Conservation (phyloP, 2,888 invertebrate genomes). For the Ochropleura plecta region DNA sequence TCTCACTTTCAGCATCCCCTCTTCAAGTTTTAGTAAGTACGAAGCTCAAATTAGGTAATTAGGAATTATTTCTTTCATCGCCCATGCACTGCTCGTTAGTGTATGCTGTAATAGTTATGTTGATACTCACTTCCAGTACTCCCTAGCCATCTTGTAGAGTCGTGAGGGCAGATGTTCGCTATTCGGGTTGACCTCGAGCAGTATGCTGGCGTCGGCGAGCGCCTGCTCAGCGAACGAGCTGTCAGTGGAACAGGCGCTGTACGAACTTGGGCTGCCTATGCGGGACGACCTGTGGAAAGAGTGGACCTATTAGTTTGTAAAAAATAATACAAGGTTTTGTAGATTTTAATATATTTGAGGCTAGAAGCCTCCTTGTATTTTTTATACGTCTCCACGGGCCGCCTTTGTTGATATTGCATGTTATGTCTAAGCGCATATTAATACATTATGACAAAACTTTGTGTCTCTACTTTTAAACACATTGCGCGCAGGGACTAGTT, state of each 20-base stretch:
- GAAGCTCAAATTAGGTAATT: too few relatives aligned
- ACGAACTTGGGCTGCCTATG: slow-evolving; percentile 83
- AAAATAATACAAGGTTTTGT: not conserved
- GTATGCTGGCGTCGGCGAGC: slow-evolving; percentile 85
- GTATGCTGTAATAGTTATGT: not conserved
- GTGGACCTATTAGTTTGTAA: not conserved
- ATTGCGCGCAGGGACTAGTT: not conserved
- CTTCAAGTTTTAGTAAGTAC: not conserved
- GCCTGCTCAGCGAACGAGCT: slow-evolving; percentile 89
- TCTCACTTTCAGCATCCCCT: not conserved
- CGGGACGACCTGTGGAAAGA: slow-evolving; percentile 76
- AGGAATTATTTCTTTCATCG: too few relatives aligned
- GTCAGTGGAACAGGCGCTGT: slow-evolving; percentile 88
- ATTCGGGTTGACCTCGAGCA: slow-evolving; percentile 82
- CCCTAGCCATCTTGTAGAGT: slow-evolving; percentile 94
- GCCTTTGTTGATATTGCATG: too few relatives aligned
- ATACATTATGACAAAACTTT: not conserved
- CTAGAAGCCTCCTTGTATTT: too few relatives aligned
- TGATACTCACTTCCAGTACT: slow-evolving; percentile 95
- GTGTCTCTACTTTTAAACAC: not conserved
- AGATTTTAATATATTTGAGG: not conserved
- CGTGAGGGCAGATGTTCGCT: slow-evolving; percentile 92
- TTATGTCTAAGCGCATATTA: not conserved
- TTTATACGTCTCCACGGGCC: too few relatives aligned
- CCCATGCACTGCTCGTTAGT: not conserved